Evolutionary conservation across 2,113 vertebrate genomes (phyloP), one percentile per base, ranked within the genome.

Genomic region (Malurus alboscapulatus): DNA sequence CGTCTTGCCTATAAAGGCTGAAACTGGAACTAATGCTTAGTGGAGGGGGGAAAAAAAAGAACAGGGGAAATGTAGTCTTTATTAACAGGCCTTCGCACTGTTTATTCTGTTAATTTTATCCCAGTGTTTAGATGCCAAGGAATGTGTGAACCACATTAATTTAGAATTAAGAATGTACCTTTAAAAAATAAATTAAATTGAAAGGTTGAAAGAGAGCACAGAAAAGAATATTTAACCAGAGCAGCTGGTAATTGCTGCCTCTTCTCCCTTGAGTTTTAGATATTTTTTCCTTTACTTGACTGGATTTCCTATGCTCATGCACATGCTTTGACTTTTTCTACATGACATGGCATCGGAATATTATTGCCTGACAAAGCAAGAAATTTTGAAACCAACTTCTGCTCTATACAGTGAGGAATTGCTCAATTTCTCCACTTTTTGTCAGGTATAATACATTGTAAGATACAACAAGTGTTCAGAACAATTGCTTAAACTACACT

Each of bases 281-380:
- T 32, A 50, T 34, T 54, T 94, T 86, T 80, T 40, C 12, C 57
- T 68, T 57, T 81, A 34, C n/a, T 74, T 3, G 7, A 55, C 65
- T 94, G 87, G 25, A 47, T 84, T 90, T 75, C 38, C 34, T 62
- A 73, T 18, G 7, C 74, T 82, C 16, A 40, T 73, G 67, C 44
- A 50, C 30, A 63, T 59, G 44, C 75, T 92, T 87, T 86, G 78
- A 90, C 25, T 51, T 83, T 54, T 91, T 88, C 75, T 92, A 88
- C 42, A 38, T 26, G 32, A 86, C 45, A 21, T 38, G 59, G 63
- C 48, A 84, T 44, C 71, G n/a, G 54, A 51, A 42, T 48, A 19
- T 72, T 87, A 87, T 26, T 82, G 71, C 45, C 67, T 82, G 36
- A 82, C 45, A 92, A 90, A 81, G 48, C 44, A 88, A 84, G 59